phyloP scores from a whole-genome alignment of 2,113 vertebrate genomes.

The Salvator merianae region DNA sequence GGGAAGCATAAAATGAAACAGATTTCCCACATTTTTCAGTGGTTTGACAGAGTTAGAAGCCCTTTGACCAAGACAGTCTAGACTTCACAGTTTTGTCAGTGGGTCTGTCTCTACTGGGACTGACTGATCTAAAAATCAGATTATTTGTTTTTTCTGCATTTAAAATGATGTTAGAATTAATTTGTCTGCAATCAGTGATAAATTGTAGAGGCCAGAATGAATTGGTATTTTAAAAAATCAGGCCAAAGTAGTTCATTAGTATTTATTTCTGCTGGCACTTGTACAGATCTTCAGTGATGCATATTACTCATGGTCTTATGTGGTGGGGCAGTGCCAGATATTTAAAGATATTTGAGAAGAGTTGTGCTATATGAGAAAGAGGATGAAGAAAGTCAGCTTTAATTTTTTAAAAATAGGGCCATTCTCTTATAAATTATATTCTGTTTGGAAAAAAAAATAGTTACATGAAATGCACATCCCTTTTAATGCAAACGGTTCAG shows the following conservation, averaged over 20 bases:
- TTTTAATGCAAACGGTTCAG: not conserved
- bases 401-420: too few species aligned
- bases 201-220: constrained; percentile 18
- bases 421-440: not conserved
- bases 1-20: constrained; percentile 30
- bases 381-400: not conserved
- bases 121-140: not conserved
- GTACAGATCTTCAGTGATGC: not conserved
- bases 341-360: not conserved
- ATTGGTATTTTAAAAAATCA: constrained; percentile 46
- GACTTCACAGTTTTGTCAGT: constrained; percentile 35
- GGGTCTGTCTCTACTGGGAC: not conserved
- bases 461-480: not conserved
- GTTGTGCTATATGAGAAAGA: not conserved
- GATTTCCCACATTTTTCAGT: not conserved
- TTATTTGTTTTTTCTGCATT: not conserved
- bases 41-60: not conserved
- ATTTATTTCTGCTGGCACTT: not conserved
- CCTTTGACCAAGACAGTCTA: constrained; percentile 17
- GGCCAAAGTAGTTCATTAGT: not conserved
- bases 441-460: not conserved
- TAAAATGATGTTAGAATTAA: not conserved
- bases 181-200: constrained; percentile 23
- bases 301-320: not conserved
- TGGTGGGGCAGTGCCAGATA: not conserved